These are phyloP conservation scores for Megaceryle maxima DNA, from an alignment of 2,113 vertebrate genomes.

Conservation along the genomic window DNA sequence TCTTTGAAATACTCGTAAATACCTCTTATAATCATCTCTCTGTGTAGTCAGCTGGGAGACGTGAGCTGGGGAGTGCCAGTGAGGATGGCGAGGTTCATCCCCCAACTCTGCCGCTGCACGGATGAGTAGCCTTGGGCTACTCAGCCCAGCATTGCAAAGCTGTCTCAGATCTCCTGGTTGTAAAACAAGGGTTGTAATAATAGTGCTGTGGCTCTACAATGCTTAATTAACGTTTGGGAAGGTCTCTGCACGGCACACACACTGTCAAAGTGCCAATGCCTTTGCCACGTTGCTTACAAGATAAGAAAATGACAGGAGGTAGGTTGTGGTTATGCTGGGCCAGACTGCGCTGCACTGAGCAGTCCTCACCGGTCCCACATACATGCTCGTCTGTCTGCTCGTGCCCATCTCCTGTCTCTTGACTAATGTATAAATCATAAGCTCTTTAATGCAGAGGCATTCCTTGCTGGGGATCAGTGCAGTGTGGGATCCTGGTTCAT, in stretches of 20 bases:
- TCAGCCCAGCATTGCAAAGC: neutral
- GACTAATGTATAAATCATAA: conserved; percentile 28
- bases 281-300: neutral
- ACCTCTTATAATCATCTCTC: neutral
- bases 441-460: neutral
- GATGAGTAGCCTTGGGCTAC: neutral
- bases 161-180: neutral
- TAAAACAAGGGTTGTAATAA: neutral
- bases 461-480: neutral
- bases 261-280: neutral
- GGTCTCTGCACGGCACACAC: neutral
- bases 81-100: neutral
- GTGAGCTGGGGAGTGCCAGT: accelerated
- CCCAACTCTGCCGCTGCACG: neutral
- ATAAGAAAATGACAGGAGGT: neutral
- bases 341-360: neutral
- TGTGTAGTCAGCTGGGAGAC: neutral
- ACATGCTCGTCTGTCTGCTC: neutral
- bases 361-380: neutral
- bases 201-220: neutral
- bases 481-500: neutral
- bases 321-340: neutral
- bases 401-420: neutral
- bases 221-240: conserved; percentile 10
- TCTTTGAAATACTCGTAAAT: conserved; percentile 38